Evolutionary conservation across 1,140 invertebrate species (phyloP).

Genomic region (Pomacea maculata): DNA sequence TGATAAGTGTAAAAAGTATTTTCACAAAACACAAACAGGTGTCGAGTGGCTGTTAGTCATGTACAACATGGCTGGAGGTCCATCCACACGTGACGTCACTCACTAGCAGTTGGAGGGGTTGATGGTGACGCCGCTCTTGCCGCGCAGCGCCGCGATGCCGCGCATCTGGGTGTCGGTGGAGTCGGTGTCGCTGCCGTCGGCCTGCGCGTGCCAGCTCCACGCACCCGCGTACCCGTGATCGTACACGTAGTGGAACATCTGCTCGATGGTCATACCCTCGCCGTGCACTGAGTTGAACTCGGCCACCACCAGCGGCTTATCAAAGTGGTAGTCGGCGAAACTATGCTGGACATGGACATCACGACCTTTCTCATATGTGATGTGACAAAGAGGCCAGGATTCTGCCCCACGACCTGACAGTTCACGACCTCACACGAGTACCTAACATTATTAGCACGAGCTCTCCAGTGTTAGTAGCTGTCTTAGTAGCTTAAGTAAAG

Average conservation of each 20-base stretch:
- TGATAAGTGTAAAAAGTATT: too few relatives aligned
- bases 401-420: too few relatives aligned
- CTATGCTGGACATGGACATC: constrained; percentile 37
- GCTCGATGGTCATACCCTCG: constrained; percentile 40
- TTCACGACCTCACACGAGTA: too few relatives aligned
- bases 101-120: too few relatives aligned
- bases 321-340: constrained; percentile 43
- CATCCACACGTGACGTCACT: too few relatives aligned
- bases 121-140: constrained; percentile 4
- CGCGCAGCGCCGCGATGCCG: constrained; percentile 37
- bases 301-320: constrained; percentile 60
- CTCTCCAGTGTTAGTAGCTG: too few relatives aligned
- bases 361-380: neutral
- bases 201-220: constrained; percentile 62
- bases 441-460: too few relatives aligned
- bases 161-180: constrained; percentile 54
- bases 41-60: too few relatives aligned
- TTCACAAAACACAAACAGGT: too few relatives aligned
- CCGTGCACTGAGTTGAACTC: constrained; percentile 55
- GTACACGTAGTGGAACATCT: constrained; percentile 57
- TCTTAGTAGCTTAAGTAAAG: too few relatives aligned
- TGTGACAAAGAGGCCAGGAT: too few relatives aligned
- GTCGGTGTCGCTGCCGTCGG: constrained; percentile 56
- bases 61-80: too few relatives aligned
- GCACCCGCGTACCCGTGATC: constrained; percentile 60